Conservation (phyloP, 2,888 invertebrate species). For the Eilema depressum region DNA sequence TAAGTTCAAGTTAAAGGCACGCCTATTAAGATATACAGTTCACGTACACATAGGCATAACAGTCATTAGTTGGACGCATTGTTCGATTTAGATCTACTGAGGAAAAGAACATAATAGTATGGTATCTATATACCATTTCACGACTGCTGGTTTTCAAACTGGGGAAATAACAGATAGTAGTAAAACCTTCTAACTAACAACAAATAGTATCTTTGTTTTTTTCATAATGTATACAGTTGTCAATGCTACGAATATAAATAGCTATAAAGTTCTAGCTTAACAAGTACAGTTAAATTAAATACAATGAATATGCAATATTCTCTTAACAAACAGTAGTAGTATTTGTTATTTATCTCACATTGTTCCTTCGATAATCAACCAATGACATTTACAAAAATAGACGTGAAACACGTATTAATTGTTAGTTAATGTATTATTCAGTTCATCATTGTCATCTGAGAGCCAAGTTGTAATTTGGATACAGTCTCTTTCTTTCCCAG, state of each 20-base stretch:
- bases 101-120: not conserved
- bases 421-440: not conserved
- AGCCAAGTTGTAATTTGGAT: too few relatives aligned
- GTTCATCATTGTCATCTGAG: not conserved
- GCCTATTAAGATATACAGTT: not conserved
- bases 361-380: not conserved
- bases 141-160: not conserved
- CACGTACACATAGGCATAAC: not conserved
- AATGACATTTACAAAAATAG: not conserved
- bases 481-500: too few relatives aligned
- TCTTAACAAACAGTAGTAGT: not conserved
- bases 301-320: too few relatives aligned
- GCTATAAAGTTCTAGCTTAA: not conserved
- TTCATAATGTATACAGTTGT: not conserved
- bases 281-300: not conserved
- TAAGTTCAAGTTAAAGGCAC: not conserved
- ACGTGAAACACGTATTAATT: not conserved
- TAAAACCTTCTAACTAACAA: not conserved
- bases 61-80: not conserved
- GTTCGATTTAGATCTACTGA: not conserved
- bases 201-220: not conserved
- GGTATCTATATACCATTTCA: not conserved
- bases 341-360: constrained; percentile 9
- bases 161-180: not conserved
- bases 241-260: not conserved